Evolutionary conservation across 2,113 vertebrate genomes (phyloP), one percentile per base, ranked within the genome.

Genomic region (Polypterus senegalus): DNA sequence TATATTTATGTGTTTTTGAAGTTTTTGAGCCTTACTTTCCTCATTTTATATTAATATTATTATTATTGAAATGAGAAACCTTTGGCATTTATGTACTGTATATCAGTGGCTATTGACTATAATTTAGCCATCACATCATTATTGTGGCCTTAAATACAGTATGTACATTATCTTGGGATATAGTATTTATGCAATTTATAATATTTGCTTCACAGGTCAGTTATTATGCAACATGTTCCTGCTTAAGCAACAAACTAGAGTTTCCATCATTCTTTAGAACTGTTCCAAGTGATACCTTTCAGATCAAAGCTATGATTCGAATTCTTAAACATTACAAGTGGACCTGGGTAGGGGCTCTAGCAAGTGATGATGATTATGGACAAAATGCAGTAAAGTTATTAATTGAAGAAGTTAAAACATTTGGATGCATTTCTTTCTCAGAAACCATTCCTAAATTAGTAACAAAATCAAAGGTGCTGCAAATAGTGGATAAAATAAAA

Each of bases 401-500:
- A 27, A 61, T 48, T 49, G n/a, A 48, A 7, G 47, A 61, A 49
- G 46, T 44, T 27, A 58, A 58, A 6, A 48, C 6, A n/a, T 11
- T 49, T 51, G 51, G 48, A 7, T 61, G 60, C 9, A 49, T 61
- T 4, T 7, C 59, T 6, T 65, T 61, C 52, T 56, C 52, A 3
- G 59, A 61, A 51, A 60, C 52, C 1, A 46, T 66, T 49, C 46
- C 49, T 7, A 66, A 51, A 8, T 53, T 48, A 8, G 51, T 45
- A 6, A 10, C 46, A 9, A 48, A 9, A 4, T 9, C 47, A 6
- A 57, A 44, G 5, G 49, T 66, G 3, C 51, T 27, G 4, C 3
- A 61, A 5, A 66, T 66, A 47, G 52, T 66, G 7, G 9, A 66
- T 4, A 54, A 11, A 6, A 61, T 66, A 47, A 61, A 60, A 8